A percentile compares a stretch with the other conserved stretches of the same genome.
These are phyloP conservation scores for Oryctes rhinoceros DNA, from an alignment of 1,140 invertebrate genomes.

Conservation along the genomic window DNA sequence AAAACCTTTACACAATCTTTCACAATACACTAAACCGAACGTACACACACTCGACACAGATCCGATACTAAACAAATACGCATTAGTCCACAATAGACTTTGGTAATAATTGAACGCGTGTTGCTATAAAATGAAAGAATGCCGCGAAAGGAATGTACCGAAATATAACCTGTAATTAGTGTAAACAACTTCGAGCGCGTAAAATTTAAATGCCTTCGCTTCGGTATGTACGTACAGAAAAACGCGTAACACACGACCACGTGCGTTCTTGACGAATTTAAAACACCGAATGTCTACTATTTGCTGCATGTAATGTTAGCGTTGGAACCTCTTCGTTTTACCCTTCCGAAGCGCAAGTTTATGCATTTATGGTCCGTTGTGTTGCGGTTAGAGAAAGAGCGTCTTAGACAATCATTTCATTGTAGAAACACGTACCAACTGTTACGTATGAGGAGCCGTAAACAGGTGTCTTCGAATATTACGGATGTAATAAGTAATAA, in stretches of 20 bases:
- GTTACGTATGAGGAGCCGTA: background rate
- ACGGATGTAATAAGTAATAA: slow-evolving; percentile 23
- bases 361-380: background rate
- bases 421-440: slow-evolving; percentile 17
- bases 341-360: background rate
- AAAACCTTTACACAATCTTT: slow-evolving; percentile 26
- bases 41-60: slow-evolving; percentile 12
- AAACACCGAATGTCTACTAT: background rate
- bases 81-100: slow-evolving; percentile 26
- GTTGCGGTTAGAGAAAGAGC: slow-evolving; percentile 9
- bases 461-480: slow-evolving; percentile 34
- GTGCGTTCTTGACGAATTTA: slow-evolving; percentile 10
- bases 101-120: background rate
- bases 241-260: background rate
- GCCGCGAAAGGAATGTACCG: slow-evolving; percentile 14
- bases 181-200: slow-evolving; percentile 16
- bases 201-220: slow-evolving; percentile 24
- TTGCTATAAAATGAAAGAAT: slow-evolving; percentile 20
- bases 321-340: background rate
- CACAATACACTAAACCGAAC: slow-evolving; percentile 26
- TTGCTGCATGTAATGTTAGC: slow-evolving; percentile 3
- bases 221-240: background rate
- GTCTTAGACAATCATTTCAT: slow-evolving; percentile 7
- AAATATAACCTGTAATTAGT: slow-evolving; percentile 14
- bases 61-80: slow-evolving; percentile 9